Conservation (phyloP, 2,888 invertebrate species). For the Nyleta sp. region DNA sequence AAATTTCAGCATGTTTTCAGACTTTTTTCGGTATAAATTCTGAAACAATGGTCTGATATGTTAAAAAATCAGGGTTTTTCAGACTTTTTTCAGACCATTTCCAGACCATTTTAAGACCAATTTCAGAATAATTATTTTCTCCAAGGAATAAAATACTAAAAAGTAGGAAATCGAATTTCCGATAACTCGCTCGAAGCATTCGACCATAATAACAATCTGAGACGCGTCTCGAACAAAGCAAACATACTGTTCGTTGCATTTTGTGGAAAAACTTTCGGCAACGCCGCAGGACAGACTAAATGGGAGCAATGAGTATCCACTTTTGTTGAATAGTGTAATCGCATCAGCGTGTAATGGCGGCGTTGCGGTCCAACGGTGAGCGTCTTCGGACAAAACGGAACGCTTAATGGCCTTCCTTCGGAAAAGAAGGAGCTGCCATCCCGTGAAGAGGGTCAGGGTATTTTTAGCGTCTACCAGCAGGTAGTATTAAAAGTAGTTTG, state of each 20-base stretch:
- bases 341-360: constrained; percentile 49
- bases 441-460: constrained; percentile 72
- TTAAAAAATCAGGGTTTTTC: too few relatives aligned
- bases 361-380: constrained; percentile 50
- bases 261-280: constrained; percentile 43
- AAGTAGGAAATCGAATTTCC: too few relatives aligned
- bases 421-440: constrained; percentile 62
- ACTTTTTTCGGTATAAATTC: too few relatives aligned
- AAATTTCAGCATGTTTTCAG: too few relatives aligned
- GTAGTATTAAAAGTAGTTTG: constrained; percentile 72
- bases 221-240: constrained; percentile 35
- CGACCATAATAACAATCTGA: constrained; percentile 13
- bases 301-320: constrained; percentile 57
- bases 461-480: constrained; percentile 71
- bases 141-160: too few relatives aligned
- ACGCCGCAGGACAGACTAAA: constrained; percentile 29
- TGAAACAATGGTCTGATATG: too few relatives aligned
- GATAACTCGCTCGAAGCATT: neutral
- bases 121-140: too few relatives aligned
- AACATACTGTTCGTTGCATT: constrained; percentile 34
- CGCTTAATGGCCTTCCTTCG: constrained; percentile 70
- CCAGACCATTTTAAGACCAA: too few relatives aligned
- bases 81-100: too few relatives aligned
- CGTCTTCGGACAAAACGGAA: constrained; percentile 70
- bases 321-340: constrained; percentile 60